These are phyloP conservation scores for Hypselothyrea guttata DNA, from an alignment of 2,888 invertebrate species.

Conservation along the genomic window DNA sequence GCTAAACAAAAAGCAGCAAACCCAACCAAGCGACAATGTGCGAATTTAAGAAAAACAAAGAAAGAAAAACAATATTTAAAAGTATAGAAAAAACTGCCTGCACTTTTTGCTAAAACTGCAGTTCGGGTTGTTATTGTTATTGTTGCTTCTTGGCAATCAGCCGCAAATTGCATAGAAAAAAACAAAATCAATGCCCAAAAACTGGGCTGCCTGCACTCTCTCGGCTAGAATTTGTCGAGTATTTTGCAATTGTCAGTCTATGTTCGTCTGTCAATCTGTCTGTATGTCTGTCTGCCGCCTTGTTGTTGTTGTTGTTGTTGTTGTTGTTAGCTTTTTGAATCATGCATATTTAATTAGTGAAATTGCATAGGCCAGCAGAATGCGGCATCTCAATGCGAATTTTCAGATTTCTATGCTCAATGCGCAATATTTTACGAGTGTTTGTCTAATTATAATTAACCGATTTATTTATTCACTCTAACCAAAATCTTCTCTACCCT, in stretches of 20 bases:
- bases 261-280: conserved; percentile 20
- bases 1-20: conserved; percentile 43
- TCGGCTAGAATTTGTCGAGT: conserved; percentile 59
- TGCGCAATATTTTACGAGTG: conserved; percentile 61
- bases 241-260: conserved; percentile 49
- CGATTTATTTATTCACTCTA: conserved; percentile 48
- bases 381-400: conserved; percentile 52
- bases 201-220: conserved; percentile 60
- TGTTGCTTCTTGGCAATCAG: conserved; percentile 58
- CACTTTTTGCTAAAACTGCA: conserved; percentile 35
- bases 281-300: conserved; percentile 18
- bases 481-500: conserved; percentile 28
- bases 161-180: conserved; percentile 69
- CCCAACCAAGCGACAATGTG: conserved; percentile 52
- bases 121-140: conserved; percentile 17
- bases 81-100: conserved; percentile 15
- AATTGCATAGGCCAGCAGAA: conserved; percentile 54
- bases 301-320: conserved; percentile 19
- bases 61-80: conserved; percentile 2
- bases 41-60: conserved; percentile 34
- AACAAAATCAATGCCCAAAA: conserved; percentile 30
- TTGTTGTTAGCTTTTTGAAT: conserved; percentile 61
- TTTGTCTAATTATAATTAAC: conserved; percentile 71
- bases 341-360: conserved; percentile 75
- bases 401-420: conserved; percentile 35